A percentile compares a stretch with the other conserved stretches of the same genome.
phyloP scores from a whole-genome alignment of 2,888 invertebrate species.

The Geophilus truncorum region DNA sequence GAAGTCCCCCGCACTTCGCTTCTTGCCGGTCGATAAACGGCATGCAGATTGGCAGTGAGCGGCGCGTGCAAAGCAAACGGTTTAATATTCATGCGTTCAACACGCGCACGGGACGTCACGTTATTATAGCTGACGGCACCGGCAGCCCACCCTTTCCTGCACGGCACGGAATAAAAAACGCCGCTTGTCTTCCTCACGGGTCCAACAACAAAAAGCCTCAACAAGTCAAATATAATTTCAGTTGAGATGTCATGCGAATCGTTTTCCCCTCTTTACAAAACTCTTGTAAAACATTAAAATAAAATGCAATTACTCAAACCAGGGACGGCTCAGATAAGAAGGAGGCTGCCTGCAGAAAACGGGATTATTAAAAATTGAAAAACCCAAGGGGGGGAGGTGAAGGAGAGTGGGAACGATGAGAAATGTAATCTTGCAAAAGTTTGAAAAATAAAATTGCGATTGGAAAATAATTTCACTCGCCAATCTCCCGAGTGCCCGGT shows the following conservation, averaged over 20 bases:
- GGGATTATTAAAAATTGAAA: conserved; percentile 18
- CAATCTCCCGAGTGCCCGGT: background rate
- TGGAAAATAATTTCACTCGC: background rate
- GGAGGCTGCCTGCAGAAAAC: conserved; percentile 8
- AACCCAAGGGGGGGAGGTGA: background rate
- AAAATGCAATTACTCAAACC: background rate
- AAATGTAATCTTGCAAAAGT: background rate
- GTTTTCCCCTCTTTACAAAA: background rate
- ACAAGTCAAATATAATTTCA: background rate
- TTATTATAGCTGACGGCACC: conserved; percentile 2
- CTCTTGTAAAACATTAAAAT: background rate
- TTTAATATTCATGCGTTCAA: conserved; percentile 10
- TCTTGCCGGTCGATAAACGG: conserved; percentile 3
- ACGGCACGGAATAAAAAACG: background rate
- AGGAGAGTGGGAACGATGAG: too few species aligned
- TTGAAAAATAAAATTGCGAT: background rate
- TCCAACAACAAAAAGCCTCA: background rate
- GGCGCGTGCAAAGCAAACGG: conserved; percentile 4
- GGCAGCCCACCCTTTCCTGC: background rate
- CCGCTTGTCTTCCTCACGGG: background rate
- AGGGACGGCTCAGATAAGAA: background rate
- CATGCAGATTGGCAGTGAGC: conserved; percentile 10
- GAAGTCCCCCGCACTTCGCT: background rate
- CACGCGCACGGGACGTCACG: background rate
- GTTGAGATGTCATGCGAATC: background rate